Evolutionary conservation across 2,888 invertebrate species (phyloP), one percentile per base, ranked within the genome.

Genomic region (Neoascia interrupta): DNA sequence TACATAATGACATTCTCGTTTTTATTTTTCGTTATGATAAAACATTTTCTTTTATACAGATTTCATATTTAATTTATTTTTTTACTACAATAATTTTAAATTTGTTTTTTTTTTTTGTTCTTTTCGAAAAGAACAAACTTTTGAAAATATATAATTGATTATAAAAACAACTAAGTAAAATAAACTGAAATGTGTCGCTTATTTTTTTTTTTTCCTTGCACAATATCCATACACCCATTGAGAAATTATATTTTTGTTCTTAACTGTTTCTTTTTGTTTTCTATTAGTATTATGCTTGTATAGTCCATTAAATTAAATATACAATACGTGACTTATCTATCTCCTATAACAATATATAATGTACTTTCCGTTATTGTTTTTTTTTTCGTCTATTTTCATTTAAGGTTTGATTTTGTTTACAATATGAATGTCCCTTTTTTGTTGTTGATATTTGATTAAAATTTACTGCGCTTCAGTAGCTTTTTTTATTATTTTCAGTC

Each of bases 11-110:
- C 31, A 31, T 31, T 58, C 49, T 69, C 37, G 39, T 43, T 39
- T 51, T 64, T 63, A 43, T 43, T 31, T 75, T 76, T 76, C 76
- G 69, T 75, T 70, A 58, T 41, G 73, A 73, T 79, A 73, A 79
- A 79, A 73, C 73, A 79, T 36, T 72, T 60, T 58, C 15, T 23
- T 76, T 64, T 76, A 72, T 73, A 72, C 66, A 79, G 64, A 54
- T 61, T 73, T 68, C 37, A 61, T 51, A 56, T 45, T 79, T 54
- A 51, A 51, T 72, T 64, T 43, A 36, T 34, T 41, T 51, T 23
- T 61, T 56, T 49, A 34, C n/a, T 49, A 34, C 37, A 26, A 15
- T 43, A 43, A 11, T 15, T 68, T 60, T 56, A 56, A 15, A 58
- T 31, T 39, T 58, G 21, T 15, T 41, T 56, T 60, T 34, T 16